Conservation (phyloP, 2,113 vertebrate genomes). For the Glareola pratincola region DNA sequence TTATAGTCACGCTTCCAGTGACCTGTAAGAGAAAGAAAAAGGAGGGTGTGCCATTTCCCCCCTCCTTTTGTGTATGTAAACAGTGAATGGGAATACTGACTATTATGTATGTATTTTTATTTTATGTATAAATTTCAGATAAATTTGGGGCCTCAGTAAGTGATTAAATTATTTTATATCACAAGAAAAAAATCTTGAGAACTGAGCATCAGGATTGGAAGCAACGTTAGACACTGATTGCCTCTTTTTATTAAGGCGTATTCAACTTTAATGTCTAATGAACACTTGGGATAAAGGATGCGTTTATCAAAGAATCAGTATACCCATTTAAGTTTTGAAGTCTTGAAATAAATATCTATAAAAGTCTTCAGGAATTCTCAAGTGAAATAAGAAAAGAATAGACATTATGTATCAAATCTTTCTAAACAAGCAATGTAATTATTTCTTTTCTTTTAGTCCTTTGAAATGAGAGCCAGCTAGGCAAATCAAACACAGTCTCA, state of each 20-base stretch:
- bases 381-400: slow-evolving; percentile 27
- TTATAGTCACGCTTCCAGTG: not conserved
- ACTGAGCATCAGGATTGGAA: not conserved
- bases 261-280: slow-evolving; percentile 28
- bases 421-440: slow-evolving; percentile 49
- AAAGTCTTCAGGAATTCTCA: slow-evolving; percentile 15
- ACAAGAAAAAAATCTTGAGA: not conserved
- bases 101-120: not conserved
- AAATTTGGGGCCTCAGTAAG: not conserved
- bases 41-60: not conserved
- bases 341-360: slow-evolving; percentile 37
- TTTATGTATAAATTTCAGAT: not conserved
- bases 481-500: slow-evolving; percentile 47
- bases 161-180: not conserved
- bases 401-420: slow-evolving; percentile 22
- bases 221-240: not conserved
- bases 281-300: slow-evolving; percentile 10
- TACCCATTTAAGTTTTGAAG: not conserved
- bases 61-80: not conserved
- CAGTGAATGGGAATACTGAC: not conserved
- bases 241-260: not conserved
- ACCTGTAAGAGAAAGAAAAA: not conserved
- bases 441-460: slow-evolving; percentile 3
- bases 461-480: slow-evolving; percentile 40
- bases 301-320: slow-evolving; percentile 4